phyloP scores from a whole-genome alignment of 2,113 vertebrate genomes.

The Rhinichthys klamathensis region DNA sequence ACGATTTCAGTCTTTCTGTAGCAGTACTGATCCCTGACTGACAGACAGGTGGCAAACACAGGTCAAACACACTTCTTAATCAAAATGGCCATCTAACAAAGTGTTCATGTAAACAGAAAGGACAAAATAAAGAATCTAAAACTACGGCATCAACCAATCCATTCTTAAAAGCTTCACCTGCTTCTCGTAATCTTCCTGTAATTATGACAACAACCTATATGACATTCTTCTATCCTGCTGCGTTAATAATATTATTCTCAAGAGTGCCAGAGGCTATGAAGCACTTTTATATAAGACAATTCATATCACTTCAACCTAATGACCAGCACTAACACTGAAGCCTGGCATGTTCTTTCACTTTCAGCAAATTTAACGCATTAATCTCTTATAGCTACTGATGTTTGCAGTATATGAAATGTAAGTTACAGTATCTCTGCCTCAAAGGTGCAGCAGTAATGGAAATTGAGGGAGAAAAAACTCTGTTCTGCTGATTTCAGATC shows the following conservation, averaged over 20 bases:
- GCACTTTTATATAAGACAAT: neutral
- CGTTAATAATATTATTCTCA: neutral
- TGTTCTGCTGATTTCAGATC: no score
- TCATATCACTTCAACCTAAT: conserved; percentile 4
- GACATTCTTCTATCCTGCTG: neutral
- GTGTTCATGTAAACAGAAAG: neutral
- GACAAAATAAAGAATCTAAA: neutral
- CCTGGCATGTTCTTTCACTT: neutral
- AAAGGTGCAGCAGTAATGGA: no score
- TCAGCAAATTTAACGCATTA: neutral
- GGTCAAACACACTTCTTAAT: neutral
- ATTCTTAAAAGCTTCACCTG: neutral
- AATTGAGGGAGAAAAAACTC: no score
- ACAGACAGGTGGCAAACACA: neutral
- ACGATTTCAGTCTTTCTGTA: neutral
- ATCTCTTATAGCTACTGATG: no score
- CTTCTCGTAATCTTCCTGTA: neutral
- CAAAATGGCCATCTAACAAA: neutral
- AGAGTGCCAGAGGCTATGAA: neutral
- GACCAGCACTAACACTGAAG: neutral
- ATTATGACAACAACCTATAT: neutral
- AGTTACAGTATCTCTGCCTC: no score
- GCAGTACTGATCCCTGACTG: neutral
- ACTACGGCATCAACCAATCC: neutral
- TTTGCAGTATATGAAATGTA: no score